Conservation (phyloP, 2,888 invertebrate genomes). For the Mythimna vitellina region DNA sequence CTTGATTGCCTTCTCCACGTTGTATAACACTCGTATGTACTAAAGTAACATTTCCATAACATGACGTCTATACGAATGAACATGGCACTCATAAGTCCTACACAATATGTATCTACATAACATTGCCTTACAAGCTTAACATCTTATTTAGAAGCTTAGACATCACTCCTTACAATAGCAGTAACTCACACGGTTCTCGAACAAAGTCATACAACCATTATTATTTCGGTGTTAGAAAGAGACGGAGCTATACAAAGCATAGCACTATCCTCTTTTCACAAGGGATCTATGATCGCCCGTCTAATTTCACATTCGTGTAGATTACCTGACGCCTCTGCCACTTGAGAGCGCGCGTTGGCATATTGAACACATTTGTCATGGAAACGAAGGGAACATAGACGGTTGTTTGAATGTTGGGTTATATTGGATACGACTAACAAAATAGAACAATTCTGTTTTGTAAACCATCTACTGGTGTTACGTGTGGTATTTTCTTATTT, state of each 20-base stretch:
- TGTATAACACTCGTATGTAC: no score
- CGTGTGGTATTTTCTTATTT: no score
- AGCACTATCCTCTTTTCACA: not conserved
- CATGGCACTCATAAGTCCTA: no score
- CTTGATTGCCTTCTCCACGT: no score
- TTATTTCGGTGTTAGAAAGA: not conserved
- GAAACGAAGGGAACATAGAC: not conserved
- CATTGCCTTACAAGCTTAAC: not conserved
- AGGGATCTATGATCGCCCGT: conserved; percentile 2
- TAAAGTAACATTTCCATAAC: no score
- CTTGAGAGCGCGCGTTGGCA: conserved; percentile 20
- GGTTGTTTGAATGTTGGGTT: not conserved
- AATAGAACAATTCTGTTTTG: not conserved
- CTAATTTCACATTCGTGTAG: conserved; percentile 35
- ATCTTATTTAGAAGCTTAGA: conserved; percentile 5
- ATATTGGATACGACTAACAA: not conserved
- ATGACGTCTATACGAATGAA: no score
- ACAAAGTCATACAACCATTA: not conserved
- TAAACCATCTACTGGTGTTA: no score
- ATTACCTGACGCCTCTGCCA: conserved; percentile 42
- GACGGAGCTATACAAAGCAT: not conserved
- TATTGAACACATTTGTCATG: conserved; percentile 50
- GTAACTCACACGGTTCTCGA: not conserved
- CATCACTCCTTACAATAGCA: not conserved
- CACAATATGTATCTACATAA: no score